Evolutionary conservation across 2,113 vertebrate species (phyloP), one percentile per base, ranked within the genome.

Genomic region (Apodemus sylvaticus): DNA sequence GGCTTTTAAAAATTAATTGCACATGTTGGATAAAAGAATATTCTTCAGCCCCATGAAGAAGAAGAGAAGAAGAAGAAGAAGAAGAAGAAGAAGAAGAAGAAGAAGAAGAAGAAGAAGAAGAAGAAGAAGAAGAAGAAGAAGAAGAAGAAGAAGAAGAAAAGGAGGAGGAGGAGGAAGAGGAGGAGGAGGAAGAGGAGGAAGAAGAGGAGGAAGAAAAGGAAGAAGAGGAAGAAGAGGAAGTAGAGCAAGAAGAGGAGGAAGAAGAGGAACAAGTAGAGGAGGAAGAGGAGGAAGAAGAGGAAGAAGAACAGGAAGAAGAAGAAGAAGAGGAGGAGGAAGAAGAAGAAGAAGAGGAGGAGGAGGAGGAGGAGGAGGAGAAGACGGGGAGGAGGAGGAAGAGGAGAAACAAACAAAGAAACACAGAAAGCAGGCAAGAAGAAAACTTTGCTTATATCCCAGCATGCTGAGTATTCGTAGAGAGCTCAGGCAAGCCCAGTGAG

Each of bases 151-250:
- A 62, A 8, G 0, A 2, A 62, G 24, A 62, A 22, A 10, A 11
- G 26, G 62, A 64, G 11, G 36, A 5, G 3, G 3, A n/a, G 3
- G 5, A n/a, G 6, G 14, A 19, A 8, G 14, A 3, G 9, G 14
- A 34, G 31, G 19, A 7, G n/a, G 7, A n/a, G 13, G 20, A 14
- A 3, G 16, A 45, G n/a, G n/a, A n/a, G n/a, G 3, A 1, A n/a
- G 3, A 48, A 7, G 45, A 48, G 45, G 45, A 48, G 45, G 45
- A n/a, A n/a, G n/a, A n/a, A n/a, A n/a, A 48, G 19, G 13, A 19
- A 71, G n/a, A 1, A 8, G 24, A 22, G 22, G 8, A 42, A n/a
- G n/a, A n/a, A n/a, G n/a, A n/a, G n/a, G n/a, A n/a, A n/a, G n/a
- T n/a, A n/a, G n/a, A n/a, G n/a, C n/a, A 60, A 71, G 64, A 66